Evolutionary conservation across 1,140 invertebrate species (phyloP), one percentile per base, ranked within the genome.

Genomic region (Camponotus pennsylvanicus): DNA sequence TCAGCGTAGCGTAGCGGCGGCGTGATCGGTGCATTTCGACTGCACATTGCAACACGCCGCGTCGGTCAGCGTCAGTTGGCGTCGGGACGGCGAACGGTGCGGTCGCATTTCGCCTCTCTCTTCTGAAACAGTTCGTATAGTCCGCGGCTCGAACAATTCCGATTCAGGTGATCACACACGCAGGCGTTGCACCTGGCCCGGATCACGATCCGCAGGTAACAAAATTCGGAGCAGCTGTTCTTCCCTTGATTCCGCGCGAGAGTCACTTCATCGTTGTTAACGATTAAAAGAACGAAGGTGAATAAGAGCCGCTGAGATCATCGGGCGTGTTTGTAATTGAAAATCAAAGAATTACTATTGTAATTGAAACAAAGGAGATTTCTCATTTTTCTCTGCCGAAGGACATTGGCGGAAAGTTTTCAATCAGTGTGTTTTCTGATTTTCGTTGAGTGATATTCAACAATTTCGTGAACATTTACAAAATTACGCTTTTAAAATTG

Each of bases 21-120:
- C 75, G 67, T 89, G 83, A 87, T 82, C 87, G 82, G 87, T 83
- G 69, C 79, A 83, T 89, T 70, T 34, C 88, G 84, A 73, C 69
- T 83, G 40, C 55, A 78, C 61, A 57, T 55, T 75, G 84, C 66
- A 52, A 52, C 82, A 70, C 61, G 45, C 52, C 71, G 85, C 57
- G 78, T 52, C 61, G 70, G 37, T 59, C 27, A 82, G 18, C 86
- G 76, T 66, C 88, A 90, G 89, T 90, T 88, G 89, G 85, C 57
- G 88, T 84, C 79, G 85, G 37, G 89, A 90, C 78, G 89, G 73
- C 88, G 61, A 70, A 57, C 79, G 11, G 89, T 3, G 79, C 73
- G 85, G 77, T 84, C 45, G 0, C 0, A 59, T 49, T 83, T 55
- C 40, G 52, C 3, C 13, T 45, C 2, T 2, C 42, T 34, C 15